Evolutionary conservation across 2,113 vertebrate genomes (phyloP).

Genomic region (Alligator mississippiensis): DNA sequence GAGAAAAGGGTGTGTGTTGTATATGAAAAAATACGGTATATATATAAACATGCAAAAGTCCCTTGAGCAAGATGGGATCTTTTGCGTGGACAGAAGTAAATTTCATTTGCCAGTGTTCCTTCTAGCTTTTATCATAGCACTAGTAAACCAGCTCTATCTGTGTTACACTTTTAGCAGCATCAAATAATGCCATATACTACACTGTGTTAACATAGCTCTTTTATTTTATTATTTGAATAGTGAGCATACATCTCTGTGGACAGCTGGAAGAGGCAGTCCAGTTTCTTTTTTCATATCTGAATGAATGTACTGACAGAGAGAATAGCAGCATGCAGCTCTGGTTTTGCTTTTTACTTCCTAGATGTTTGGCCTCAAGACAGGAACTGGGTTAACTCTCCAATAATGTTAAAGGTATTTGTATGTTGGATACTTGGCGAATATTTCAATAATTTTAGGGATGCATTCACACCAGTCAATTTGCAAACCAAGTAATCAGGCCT

Average conservation of each 20-base stretch:
- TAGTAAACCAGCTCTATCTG: neutral
- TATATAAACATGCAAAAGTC: neutral
- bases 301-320: neutral
- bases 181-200: neutral
- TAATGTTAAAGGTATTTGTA: neutral
- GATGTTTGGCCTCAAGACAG: neutral
- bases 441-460: neutral
- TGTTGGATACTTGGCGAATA: neutral
- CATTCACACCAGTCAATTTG: neutral
- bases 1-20: no score
- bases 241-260: neutral
- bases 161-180: neutral
- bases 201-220: neutral
- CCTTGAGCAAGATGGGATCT: neutral
- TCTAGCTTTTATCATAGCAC: neutral
- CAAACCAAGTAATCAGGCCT: neutral
- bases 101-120: neutral
- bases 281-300: neutral
- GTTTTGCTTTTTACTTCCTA: neutral
- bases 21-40: no score
- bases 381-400: neutral
- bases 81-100: no score
- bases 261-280: neutral
- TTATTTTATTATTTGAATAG: neutral
- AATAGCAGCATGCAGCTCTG: neutral